Percentiles rank a stretch among this genome's conserved stretches.
These are phyloP conservation scores for Gobionotothen gibberifrons DNA, from an alignment of 2,797 vertebrate species.

Conservation along the genomic window DNA sequence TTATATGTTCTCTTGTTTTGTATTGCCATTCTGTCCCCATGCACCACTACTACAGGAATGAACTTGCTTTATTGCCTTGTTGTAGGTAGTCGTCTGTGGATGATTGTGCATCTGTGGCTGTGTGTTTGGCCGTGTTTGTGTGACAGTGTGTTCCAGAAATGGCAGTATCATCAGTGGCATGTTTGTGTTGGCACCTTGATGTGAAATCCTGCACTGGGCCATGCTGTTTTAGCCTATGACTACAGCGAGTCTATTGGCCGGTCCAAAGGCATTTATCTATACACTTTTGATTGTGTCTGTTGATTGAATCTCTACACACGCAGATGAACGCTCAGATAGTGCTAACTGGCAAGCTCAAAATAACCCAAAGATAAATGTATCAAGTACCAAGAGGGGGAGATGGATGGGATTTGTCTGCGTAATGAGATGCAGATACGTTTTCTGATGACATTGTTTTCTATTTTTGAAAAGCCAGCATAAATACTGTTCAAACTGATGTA, in stretches of 20 bases:
- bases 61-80: constrained; percentile 45
- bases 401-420: constrained; percentile 18
- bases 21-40: background rate
- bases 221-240: constrained; percentile 42
- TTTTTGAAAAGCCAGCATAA: constrained; percentile 8
- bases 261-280: constrained; percentile 39
- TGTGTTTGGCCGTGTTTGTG: constrained; percentile 43
- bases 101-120: constrained; percentile 34
- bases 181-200: constrained; percentile 73
- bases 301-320: constrained; percentile 6
- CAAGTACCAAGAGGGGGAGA: constrained; percentile 15
- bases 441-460: constrained; percentile 11
- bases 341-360: constrained; percentile 40
- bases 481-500: background rate
- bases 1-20: background rate
- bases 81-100: constrained; percentile 50
- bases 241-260: constrained; percentile 11
- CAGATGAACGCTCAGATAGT: constrained; percentile 12
- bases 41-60: constrained; percentile 26
- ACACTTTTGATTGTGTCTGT: constrained; percentile 1
- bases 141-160: constrained; percentile 70
- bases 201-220: constrained; percentile 60
- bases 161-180: constrained; percentile 67
- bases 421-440: constrained; percentile 11
- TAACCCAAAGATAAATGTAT: constrained; percentile 39